These are phyloP conservation scores for Lycophotia porphyrea DNA, from an alignment of 2,888 invertebrate genomes.

Conservation along the genomic window DNA sequence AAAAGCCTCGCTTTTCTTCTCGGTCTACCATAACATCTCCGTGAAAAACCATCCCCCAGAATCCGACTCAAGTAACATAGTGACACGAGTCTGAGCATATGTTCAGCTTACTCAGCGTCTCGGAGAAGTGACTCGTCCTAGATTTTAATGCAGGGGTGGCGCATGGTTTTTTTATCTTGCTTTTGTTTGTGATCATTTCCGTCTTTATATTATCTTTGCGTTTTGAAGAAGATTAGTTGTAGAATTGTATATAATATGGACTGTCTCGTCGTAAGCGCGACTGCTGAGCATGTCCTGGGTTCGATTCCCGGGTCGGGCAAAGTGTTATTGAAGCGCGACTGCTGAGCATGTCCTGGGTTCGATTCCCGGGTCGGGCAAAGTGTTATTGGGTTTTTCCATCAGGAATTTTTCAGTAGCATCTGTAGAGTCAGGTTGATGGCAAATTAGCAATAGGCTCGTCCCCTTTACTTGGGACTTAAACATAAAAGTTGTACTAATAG, in stretches of 20 bases:
- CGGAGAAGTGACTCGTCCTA: slow-evolving; percentile 22
- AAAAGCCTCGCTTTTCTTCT: background rate
- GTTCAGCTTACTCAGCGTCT: slow-evolving; percentile 36
- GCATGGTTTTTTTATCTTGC: background rate
- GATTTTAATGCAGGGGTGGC: slow-evolving; percentile 38
- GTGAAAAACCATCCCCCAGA: slow-evolving; percentile 3
- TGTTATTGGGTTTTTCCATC: no score
- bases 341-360: no score
- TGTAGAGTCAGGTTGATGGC: no score
- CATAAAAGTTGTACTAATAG: no score
- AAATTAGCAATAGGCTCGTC: no score
- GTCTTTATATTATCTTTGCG: background rate
- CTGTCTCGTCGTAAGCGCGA: no score
- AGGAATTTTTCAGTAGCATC: no score
- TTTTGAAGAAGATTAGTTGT: background rate
- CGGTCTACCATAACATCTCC: background rate
- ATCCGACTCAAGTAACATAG: slow-evolving; percentile 12
- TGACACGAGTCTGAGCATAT: slow-evolving; percentile 25
- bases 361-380: no score
- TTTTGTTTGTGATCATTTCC: background rate
- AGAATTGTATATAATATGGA: background rate
- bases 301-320: no score
- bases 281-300: no score
- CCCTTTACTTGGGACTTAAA: no score
- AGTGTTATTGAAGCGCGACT: no score